Evolutionary conservation across 2,113 vertebrate genomes (phyloP).

Genomic region (Hemiscyllium ocellatum): DNA sequence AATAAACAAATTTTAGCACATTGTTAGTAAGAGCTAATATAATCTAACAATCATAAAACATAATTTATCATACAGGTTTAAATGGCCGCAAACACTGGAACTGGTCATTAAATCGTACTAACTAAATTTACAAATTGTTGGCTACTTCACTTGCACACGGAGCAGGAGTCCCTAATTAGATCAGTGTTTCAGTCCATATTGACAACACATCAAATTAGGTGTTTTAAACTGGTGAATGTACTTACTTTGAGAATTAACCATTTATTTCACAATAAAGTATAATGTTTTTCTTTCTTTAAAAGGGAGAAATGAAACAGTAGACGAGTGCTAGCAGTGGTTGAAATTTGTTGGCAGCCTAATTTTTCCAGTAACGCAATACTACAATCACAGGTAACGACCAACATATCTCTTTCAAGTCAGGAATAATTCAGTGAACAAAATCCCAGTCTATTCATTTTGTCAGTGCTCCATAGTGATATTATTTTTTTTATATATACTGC

Average conservation of each 20-base stretch:
- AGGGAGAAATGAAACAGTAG: background rate
- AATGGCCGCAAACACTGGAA: background rate
- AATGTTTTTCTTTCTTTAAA: background rate
- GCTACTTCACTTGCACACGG: background rate
- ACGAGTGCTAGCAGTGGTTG: background rate
- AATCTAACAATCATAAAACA: background rate
- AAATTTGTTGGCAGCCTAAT: background rate
- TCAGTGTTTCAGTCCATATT: conserved; percentile 3
- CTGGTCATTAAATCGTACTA: background rate
- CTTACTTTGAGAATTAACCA: background rate
- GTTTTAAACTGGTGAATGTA: background rate
- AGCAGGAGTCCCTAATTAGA: background rate
- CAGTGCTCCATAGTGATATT: background rate
- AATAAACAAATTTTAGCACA: background rate
- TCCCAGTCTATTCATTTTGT: background rate
- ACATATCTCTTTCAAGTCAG: background rate
- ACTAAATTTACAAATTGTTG: background rate
- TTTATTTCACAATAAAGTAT: background rate
- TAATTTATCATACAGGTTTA: background rate
- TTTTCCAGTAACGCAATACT: background rate
- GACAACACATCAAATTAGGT: background rate
- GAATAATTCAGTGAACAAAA: background rate
- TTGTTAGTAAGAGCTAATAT: background rate
- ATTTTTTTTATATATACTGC: background rate
- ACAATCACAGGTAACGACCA: background rate